Conservation (phyloP, 2,888 invertebrate genomes). For the Pemphredon lugubris region DNA sequence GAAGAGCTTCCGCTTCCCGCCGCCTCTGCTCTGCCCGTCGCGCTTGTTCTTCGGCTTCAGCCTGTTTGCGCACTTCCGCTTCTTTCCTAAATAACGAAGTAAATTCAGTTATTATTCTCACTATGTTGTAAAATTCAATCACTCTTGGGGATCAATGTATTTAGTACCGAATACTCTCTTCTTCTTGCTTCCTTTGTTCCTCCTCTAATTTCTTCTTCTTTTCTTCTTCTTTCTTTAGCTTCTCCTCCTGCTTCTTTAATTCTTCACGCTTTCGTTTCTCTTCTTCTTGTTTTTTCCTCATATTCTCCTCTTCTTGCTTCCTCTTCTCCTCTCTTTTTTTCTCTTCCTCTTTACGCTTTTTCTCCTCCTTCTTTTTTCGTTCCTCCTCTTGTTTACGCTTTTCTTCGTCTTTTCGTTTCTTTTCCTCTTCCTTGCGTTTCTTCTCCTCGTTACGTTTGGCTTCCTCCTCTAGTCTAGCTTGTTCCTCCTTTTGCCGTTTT, state of each 20-base stretch:
- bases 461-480: conserved; percentile 71
- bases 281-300: conserved; percentile 80
- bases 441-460: conserved; percentile 82
- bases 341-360: conserved; percentile 82
- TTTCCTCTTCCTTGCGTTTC: conserved; percentile 82
- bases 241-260: conserved; percentile 77
- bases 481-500: conserved; percentile 74
- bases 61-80: conserved; percentile 67
- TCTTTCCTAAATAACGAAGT: background rate
- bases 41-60: conserved; percentile 62
- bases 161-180: conserved; percentile 70
- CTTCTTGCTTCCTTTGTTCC: conserved; percentile 76
- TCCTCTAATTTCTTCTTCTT: conserved; percentile 81
- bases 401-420: conserved; percentile 81
- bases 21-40: conserved; percentile 79
- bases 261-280: conserved; percentile 79
- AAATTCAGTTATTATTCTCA: background rate
- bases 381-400: conserved; percentile 83
- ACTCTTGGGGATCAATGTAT: background rate
- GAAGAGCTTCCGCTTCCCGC: conserved; percentile 81
- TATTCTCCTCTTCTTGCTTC: conserved; percentile 80
- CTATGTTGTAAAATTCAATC: background rate
- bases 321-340: conserved; percentile 81
- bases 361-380: conserved; percentile 82
- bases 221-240: conserved; percentile 82